Evolutionary conservation across 2,113 vertebrate species (phyloP), one percentile per base, ranked within the genome.

Genomic region (Penelope pileata): DNA sequence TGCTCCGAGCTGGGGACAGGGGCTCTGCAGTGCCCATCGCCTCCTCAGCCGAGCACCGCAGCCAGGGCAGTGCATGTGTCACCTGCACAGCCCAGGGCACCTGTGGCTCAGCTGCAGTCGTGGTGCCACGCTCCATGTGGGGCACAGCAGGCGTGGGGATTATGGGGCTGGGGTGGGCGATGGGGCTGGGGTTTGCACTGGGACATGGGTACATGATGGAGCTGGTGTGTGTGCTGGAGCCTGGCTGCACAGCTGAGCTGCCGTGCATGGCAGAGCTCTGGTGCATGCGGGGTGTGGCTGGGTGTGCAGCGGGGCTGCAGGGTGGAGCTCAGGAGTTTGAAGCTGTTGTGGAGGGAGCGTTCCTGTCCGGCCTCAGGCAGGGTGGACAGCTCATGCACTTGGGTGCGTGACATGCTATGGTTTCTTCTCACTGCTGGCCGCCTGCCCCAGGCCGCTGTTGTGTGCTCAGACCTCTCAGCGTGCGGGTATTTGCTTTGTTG

Each of bases 341-440:
- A 26, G 58, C 13, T 14, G 23, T 15, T 60, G 54, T 26, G 34
- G 58, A 26, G 58, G 34, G 34, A 36, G 23, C 58, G 16, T 26
- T 21, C 58, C 58, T 60, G 34, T 23, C 53, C 53, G 10, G 53
- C 9, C 53, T 17, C 29, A 7, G 51, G 16, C 3, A 27, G 64
- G n/a, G n/a, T n/a, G n/a, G 64, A 10, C 21, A 26, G 58, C 58
- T 54, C 58, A 14, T 2, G 4, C 27, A 2, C 1, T 19, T 1
- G 40, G 38, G 5, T 26, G n/a, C 13, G 5, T 16, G 40, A 29
- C 17, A 8, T 22, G 16, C 54, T 74, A 56, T 38, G 21, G 13
- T 84, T 64, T 30, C 47, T 32, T 27, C 51, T 26, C n/a, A 13
- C 26, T 56, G 40, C 16, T 38, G 0, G 12, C 34, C 42, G 43